Base-by-base conservation (phyloP, 2,113 vertebrate genomes). In the Dasyornis broadbenti region DNA sequence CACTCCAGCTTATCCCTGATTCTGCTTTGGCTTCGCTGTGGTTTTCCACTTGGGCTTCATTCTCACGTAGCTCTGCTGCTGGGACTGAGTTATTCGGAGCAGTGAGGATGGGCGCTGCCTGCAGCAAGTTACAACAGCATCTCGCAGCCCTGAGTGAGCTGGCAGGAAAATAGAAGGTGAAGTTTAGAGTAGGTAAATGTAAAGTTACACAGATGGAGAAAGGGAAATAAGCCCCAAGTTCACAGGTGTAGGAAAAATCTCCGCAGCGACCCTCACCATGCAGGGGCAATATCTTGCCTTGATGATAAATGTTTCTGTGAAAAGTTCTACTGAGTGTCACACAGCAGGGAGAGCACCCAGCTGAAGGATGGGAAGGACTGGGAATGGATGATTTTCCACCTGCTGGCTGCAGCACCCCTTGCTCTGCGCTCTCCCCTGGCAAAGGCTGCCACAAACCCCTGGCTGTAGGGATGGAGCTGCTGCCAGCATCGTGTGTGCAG, bases 401-500 rank as follows among this genome's bases (percentile, higher is more conserved):
- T 49, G 28, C 50, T 57, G 27, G 27, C 59, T 65, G 40, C 31
- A 75, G 42, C 57, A 64, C 5, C 27, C n/a, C 15, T 45, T 24
- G 37, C 15, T 65, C 60, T 37, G 37, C 53, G 60, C 50, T 84
- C 11, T 81, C 2, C 0, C 12, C 2, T 11, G 27, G 35, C 50
- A 69, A 73, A 56, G 18, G 37, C 63, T 83, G 44, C 64, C 14
- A 3, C 3, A 2, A 15, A 54, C 18, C 53, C 49, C 53, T 45
- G 37, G 47, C 11, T 64, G 33, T 13, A 35, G 59, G 59, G 45
- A 47, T 53, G 40, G 64, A 78, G 78, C 89, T 60, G 73, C 81
- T 61, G 49, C 40, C 72, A 44, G 57, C 15, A 23, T 4, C 0
- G 0, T 27, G 30, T 22, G 15, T 42, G 50, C 42, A 37, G 64